These are phyloP conservation scores for Athalia rosae DNA, from an alignment of 2,888 invertebrate species.

Conservation along the genomic window DNA sequence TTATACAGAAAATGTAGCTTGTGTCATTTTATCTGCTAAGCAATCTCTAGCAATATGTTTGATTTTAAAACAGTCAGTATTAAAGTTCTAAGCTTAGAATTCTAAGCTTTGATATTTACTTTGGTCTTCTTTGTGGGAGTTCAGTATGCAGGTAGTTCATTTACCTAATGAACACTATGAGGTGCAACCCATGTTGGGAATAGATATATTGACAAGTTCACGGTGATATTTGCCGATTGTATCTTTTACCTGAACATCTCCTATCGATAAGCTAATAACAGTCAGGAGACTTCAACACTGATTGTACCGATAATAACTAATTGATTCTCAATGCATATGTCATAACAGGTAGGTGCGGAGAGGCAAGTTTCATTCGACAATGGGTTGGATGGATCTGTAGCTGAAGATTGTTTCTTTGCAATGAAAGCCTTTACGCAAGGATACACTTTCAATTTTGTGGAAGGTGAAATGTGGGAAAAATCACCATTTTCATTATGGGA, in stretches of 20 bases:
- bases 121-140: neutral
- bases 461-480: slow-evolving; percentile 99
- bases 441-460: slow-evolving; percentile 95
- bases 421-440: slow-evolving; percentile 95
- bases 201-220: slow-evolving; percentile 17
- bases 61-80: no score
- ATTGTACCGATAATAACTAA: neutral
- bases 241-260: neutral
- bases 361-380: slow-evolving; percentile 95
- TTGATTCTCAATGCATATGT: slow-evolving; percentile 39
- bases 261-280: neutral
- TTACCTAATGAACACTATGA: neutral
- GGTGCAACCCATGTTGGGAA: neutral
- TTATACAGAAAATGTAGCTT: no score
- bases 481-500: slow-evolving; percentile 96
- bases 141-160: slow-evolving; percentile 11
- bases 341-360: slow-evolving; percentile 89
- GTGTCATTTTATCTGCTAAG: no score
- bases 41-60: no score
- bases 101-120: slow-evolving; percentile 17
- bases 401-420: slow-evolving; percentile 97
- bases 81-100: neutral
- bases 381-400: slow-evolving; percentile 97
- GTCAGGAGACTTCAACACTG: neutral
- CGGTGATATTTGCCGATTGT: slow-evolving; percentile 22